A percentile compares a stretch with the other conserved stretches of the same genome.
phyloP scores from a whole-genome alignment of 1,140 invertebrate genomes.

The Macrobrachium nipponense region DNA sequence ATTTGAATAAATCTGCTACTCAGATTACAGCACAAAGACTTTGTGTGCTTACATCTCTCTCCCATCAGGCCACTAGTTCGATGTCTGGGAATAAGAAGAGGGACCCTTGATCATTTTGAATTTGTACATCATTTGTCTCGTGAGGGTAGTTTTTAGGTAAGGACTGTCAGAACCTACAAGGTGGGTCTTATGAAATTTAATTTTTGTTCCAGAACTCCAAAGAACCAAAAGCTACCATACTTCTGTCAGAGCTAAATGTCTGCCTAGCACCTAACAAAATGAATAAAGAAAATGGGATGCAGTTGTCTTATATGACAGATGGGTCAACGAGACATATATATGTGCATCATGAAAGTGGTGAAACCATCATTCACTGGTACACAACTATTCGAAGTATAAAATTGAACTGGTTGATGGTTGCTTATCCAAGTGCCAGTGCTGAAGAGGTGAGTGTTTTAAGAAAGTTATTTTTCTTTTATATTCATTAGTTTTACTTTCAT shows the following conservation, averaged over 20 bases:
- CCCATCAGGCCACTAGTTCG: too few relatives aligned
- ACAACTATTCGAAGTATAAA: slow-evolving; percentile 88
- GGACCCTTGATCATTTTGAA: too few relatives aligned
- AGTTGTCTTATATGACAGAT: slow-evolving; percentile 86
- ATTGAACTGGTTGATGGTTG: slow-evolving; percentile 82
- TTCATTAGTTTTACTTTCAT: background rate
- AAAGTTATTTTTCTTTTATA: background rate
- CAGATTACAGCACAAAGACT: too few relatives aligned
- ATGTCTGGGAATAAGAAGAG: too few relatives aligned
- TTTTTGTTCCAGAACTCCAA: slow-evolving; percentile 69
- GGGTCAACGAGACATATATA: slow-evolving; percentile 85
- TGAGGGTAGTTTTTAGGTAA: background rate
- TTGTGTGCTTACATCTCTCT: too few relatives aligned
- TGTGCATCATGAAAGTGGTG: slow-evolving; percentile 86
- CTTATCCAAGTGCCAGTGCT: slow-evolving; percentile 83
- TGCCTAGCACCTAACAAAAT: slow-evolving; percentile 88
- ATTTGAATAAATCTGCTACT: too few relatives aligned
- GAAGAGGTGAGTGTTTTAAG: slow-evolving; percentile 73
- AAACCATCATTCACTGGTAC: slow-evolving; percentile 90
- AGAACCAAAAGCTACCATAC: slow-evolving; percentile 85
- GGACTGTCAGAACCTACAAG: background rate
- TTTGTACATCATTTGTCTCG: background rate
- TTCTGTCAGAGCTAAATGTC: slow-evolving; percentile 86
- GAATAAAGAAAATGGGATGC: slow-evolving; percentile 80
- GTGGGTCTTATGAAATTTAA: background rate